Percentiles rank a stretch among this genome's conserved stretches.
These are phyloP conservation scores for Tetragnatha montana DNA, from an alignment of 2,888 invertebrate species.

Conservation along the genomic window DNA sequence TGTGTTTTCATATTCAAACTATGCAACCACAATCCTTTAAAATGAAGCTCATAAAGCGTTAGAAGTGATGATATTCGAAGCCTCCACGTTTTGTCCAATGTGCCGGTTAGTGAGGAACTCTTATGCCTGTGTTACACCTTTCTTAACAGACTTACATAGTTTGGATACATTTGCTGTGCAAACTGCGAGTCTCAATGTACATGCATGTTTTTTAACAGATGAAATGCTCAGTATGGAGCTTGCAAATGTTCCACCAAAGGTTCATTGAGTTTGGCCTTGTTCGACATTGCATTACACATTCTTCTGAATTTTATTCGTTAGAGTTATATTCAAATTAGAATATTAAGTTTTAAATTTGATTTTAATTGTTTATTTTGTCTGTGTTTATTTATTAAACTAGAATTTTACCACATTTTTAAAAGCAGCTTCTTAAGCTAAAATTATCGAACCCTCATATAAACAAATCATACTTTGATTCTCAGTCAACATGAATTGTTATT, in stretches of 20 bases:
- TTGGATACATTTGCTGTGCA: background rate
- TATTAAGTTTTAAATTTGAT: background rate
- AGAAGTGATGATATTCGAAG: constrained; percentile 41
- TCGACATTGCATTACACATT: background rate
- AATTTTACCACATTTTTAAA: no score
- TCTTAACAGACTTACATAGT: background rate
- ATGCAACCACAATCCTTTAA: constrained; percentile 49
- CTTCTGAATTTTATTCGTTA: background rate
- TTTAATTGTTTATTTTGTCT: no score
- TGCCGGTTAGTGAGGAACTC: constrained; percentile 17
- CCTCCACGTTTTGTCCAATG: constrained; percentile 12
- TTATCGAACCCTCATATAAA: no score
- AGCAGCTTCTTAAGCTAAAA: no score
- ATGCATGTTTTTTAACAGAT: background rate
- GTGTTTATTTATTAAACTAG: no score
- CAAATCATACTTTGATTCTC: no score
- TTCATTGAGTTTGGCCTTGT: background rate
- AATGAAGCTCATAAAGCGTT: constrained; percentile 52
- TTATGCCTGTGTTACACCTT: background rate
- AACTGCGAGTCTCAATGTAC: background rate
- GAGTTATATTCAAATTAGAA: background rate
- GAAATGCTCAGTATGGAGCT: background rate
- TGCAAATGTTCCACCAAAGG: background rate
- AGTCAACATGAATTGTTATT: no score
- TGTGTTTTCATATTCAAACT: constrained; percentile 52